Evolutionary conservation across 1,140 invertebrate species (phyloP), one percentile per base, ranked within the genome.

Genomic region (Hylaeus anthracinus): DNA sequence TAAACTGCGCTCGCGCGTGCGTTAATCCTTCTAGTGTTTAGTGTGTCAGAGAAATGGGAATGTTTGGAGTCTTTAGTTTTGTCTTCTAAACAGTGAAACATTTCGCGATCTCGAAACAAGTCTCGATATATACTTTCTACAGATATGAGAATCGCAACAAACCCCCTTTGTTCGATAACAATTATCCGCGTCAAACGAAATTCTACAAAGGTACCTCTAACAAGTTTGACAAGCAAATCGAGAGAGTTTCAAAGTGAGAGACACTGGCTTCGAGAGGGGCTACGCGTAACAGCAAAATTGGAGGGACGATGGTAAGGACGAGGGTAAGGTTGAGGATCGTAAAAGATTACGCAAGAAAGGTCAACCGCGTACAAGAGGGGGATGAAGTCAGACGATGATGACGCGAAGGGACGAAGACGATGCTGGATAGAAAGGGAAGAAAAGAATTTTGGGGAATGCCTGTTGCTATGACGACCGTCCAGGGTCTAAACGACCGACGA

Each of bases 401-500:
- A 0, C n/a, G 51, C 37, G n/a, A 4, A 12, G 61, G 26, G 63
- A 8, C 2, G n/a, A 53, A 15, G 43, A 45, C 12, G 26, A 26
- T 26, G 26, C 26, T 26, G 15, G 72, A 2, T 8, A 53, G 56
- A 72, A 53, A 79, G 70, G 61, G 70, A 72, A 56, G 64, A 63
- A 61, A 81, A 74, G 82, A 90, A 92, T 90, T 92, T 92, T 92
- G 86, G 90, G 90, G 88, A 86, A 84, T 89, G 91, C 88, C 88
- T 90, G 91, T 92, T 91, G 91, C 91, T 91, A 92, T 92, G 91
- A 71, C 88, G 89, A 92, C 91, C 88, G 88, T 86, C 91, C 91
- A 88, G 90, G 67, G 90, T 90, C 90, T 90, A 90, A 90, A 89
- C 85, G 88, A 73, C 65, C 82, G 79, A 86, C 86, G 85, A 90